These are phyloP conservation scores for Brienomyrus brachyistius DNA, from an alignment of 2,113 vertebrate genomes.

Conservation along the genomic window DNA sequence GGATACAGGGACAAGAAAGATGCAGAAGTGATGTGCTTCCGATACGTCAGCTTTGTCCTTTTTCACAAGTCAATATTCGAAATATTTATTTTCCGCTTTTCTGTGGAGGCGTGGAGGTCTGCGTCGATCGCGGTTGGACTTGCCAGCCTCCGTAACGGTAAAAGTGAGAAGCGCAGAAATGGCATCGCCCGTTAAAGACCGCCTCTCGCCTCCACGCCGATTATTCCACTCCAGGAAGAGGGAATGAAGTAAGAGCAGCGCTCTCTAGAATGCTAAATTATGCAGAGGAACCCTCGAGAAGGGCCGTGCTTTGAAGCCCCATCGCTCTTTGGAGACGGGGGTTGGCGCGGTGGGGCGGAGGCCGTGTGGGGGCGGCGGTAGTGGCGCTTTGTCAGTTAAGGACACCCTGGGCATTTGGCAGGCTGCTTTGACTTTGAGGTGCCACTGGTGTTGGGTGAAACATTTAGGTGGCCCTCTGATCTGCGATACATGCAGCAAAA, in stretches of 20 bases:
- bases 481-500: neutral
- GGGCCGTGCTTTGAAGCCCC: slow-evolving; percentile 14
- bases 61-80: neutral
- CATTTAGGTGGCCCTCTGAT: neutral
- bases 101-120: neutral
- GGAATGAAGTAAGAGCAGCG: neutral
- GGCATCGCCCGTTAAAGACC: neutral
- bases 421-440: neutral
- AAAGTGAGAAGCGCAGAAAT: neutral
- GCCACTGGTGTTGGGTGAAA: neutral
- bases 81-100: slow-evolving; percentile 3
- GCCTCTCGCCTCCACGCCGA: neutral
- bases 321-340: neutral
- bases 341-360: neutral
- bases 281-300: slow-evolving; percentile 1
- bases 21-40: neutral
- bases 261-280: neutral
- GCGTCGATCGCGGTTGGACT: neutral
- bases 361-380: neutral
- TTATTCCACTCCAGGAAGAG: neutral
- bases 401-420: neutral
- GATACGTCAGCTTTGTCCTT: neutral
- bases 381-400: neutral
- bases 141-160: neutral
- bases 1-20: neutral